Conservation (phyloP, 2,888 invertebrate genomes). For the Ptychoptera albimana region DNA sequence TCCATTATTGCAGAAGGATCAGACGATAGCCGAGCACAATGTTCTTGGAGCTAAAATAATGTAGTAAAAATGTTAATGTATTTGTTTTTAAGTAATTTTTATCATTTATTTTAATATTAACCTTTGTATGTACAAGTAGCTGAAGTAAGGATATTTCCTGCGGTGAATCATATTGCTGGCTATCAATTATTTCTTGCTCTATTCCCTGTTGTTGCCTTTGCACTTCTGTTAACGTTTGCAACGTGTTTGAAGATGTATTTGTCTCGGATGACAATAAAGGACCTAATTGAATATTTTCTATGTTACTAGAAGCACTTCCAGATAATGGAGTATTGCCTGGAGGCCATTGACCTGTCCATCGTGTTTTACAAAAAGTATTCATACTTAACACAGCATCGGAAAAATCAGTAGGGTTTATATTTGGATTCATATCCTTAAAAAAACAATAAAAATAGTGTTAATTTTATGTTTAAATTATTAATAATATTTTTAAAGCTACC, state of each 20-base stretch:
- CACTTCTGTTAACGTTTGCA: constrained; percentile 16
- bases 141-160: neutral
- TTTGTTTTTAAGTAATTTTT: too few species aligned
- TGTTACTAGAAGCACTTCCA: constrained; percentile 1
- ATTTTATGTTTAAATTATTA: neutral
- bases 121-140: too few species aligned
- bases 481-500: constrained; percentile 20
- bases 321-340: constrained; percentile 15
- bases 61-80: too few species aligned
- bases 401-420: constrained; percentile 28
- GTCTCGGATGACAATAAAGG: neutral
- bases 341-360: constrained; percentile 26
- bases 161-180: constrained; percentile 17
- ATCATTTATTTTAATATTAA: too few species aligned
- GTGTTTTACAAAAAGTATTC: constrained; percentile 29
- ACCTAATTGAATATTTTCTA: neutral
- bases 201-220: constrained; percentile 18
- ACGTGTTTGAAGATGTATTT: neutral
- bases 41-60: too few species aligned
- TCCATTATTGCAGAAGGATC: too few species aligned
- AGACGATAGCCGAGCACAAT: too few species aligned
- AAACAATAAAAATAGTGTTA: neutral
- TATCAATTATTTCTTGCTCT: constrained; percentile 25
- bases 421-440: constrained; percentile 26
- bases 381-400: constrained; percentile 25